Evolutionary conservation across 2,888 invertebrate species (phyloP).

Genomic region (Hanleya hanleyi): DNA sequence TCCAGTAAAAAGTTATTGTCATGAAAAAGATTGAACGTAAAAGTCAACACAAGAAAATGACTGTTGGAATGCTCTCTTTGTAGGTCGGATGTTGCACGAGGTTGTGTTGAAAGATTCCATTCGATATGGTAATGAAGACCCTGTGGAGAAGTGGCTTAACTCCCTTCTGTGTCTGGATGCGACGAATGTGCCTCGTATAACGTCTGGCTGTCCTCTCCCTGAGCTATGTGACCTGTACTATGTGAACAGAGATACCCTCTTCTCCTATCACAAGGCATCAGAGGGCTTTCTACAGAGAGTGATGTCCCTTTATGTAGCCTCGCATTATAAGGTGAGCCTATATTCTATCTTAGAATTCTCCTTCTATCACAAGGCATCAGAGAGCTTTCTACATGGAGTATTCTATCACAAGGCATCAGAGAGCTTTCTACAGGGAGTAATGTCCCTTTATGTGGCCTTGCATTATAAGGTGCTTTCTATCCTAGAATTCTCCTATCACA

Average conservation of each 20-base stretch:
- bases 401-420: conserved; percentile 90
- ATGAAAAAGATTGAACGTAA: too few relatives aligned
- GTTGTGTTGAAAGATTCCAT: conserved; percentile 93
- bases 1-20: too few relatives aligned
- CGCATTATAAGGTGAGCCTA: conserved; percentile 95
- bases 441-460: conserved; percentile 95
- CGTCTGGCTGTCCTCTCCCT: conserved; percentile 91
- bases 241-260: conserved; percentile 88
- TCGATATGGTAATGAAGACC: conserved; percentile 87
- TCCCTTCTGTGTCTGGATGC: conserved; percentile 93
- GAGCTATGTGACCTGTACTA: conserved; percentile 86
- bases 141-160: conserved; percentile 93
- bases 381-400: conserved; percentile 91
- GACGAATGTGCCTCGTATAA: conserved; percentile 79
- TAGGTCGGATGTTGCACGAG: conserved; percentile 74
- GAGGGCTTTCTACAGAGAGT: conserved; percentile 90
- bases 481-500: conserved; percentile 99
- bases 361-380: conserved; percentile 91
- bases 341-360: conserved; percentile 84
- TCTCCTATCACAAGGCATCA: conserved; percentile 93
- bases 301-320: conserved; percentile 95
- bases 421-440: conserved; percentile 91
- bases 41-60: too few relatives aligned
- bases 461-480: conserved; percentile 95
- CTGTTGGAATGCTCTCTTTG: too few relatives aligned